phyloP scores from a whole-genome alignment of 1,140 invertebrate genomes.

The Apis florea region DNA sequence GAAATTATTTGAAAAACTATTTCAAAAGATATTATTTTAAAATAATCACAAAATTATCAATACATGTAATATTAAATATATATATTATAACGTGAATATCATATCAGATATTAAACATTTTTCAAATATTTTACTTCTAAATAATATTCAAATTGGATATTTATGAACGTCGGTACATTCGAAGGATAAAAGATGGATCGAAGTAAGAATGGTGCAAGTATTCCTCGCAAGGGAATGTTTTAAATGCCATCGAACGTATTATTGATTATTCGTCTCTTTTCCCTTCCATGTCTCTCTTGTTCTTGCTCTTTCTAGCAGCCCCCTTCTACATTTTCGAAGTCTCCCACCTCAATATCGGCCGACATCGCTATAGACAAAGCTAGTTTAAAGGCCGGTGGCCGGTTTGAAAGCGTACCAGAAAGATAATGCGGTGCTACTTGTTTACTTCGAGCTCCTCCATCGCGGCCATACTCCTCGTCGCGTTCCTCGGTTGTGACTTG shows the following conservation, averaged over 20 bases:
- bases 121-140: too few relatives aligned
- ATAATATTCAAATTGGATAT: too few relatives aligned
- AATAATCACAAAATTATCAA: too few relatives aligned
- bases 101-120: too few relatives aligned
- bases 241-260: neutral
- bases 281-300: neutral
- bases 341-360: slow-evolving; percentile 9
- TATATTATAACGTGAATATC: too few relatives aligned
- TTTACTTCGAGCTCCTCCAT: slow-evolving; percentile 28
- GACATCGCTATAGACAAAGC: slow-evolving; percentile 15
- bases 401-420: slow-evolving; percentile 35
- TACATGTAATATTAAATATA: too few relatives aligned
- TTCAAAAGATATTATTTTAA: too few relatives aligned
- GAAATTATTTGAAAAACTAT: too few relatives aligned
- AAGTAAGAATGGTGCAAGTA: neutral
- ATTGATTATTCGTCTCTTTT: slow-evolving; percentile 48
- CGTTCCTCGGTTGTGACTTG: slow-evolving; percentile 11
- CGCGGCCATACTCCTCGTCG: slow-evolving; percentile 11
- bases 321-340: slow-evolving; percentile 39
- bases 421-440: slow-evolving; percentile 54
- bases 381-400: slow-evolving; percentile 45
- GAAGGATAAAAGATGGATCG: neutral
- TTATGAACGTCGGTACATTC: too few relatives aligned
- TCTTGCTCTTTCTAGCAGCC: neutral
- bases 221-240: neutral